These are phyloP conservation scores for Drosophila hamatofila DNA, from an alignment of 2,888 invertebrate genomes.

Conservation along the genomic window DNA sequence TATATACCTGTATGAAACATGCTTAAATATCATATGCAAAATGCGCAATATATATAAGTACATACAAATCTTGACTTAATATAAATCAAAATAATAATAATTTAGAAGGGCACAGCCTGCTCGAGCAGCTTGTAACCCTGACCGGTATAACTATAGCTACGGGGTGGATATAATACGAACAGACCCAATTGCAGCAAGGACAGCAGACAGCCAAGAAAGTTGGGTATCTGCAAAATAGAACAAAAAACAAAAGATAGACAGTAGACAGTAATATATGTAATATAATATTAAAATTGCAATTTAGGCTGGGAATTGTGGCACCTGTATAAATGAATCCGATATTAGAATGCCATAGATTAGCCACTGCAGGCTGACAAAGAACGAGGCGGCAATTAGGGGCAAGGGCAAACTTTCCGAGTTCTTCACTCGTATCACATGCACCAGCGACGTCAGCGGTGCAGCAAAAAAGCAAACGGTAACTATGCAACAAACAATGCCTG, in stretches of 20 bases:
- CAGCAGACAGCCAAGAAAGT: conserved; percentile 91
- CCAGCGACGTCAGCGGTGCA: conserved; percentile 91
- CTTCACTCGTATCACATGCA: conserved; percentile 92
- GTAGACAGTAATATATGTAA: background rate
- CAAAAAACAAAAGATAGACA: background rate
- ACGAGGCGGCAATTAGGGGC: conserved; percentile 93
- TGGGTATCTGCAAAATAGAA: conserved; percentile 88
- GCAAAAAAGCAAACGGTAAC: conserved; percentile 93
- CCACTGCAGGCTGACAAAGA: conserved; percentile 94
- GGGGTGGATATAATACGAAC: conserved; percentile 90
- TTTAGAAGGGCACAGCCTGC: conserved; percentile 75
- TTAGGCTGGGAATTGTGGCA: conserved; percentile 80
- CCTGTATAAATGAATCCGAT: conserved; percentile 92
- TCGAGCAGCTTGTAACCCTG: conserved; percentile 84
- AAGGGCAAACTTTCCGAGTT: conserved; percentile 95
- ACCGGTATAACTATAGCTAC: conserved; percentile 83
- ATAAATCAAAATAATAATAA: conserved; percentile 7
- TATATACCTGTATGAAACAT: conserved; percentile 55
- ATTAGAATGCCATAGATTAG: conserved; percentile 92
- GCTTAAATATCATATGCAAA: conserved; percentile 54
- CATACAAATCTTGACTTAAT: conserved; percentile 44
- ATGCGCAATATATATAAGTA: conserved; percentile 58
- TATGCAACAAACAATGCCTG: conserved; percentile 89
- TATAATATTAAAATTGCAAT: conserved; percentile 9
- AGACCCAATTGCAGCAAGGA: conserved; percentile 89